These are phyloP conservation scores for Tricholauxania praeusta DNA, from an alignment of 2,888 invertebrate genomes.

Conservation along the genomic window DNA sequence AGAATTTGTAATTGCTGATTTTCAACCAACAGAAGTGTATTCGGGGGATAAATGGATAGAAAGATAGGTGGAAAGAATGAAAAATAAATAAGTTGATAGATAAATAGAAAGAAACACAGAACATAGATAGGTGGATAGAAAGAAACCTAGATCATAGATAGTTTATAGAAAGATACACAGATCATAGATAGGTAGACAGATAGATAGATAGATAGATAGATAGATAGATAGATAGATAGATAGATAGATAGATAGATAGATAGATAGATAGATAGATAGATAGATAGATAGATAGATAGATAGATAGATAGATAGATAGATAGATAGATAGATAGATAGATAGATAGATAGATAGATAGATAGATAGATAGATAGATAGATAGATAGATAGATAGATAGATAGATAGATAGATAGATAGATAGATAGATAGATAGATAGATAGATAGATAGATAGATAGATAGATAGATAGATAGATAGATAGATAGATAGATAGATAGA, in stretches of 20 bases:
- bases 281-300: conserved; percentile 23
- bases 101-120: no score
- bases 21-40: no score
- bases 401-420: conserved; percentile 4
- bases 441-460: conserved; percentile 14
- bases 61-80: no score
- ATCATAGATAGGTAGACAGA: conserved; percentile 1
- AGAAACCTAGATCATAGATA: no score
- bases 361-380: conserved; percentile 13
- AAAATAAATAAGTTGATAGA: no score
- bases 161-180: no score
- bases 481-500: conserved; percentile 15
- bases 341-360: background rate
- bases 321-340: conserved; percentile 11
- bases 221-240: conserved; percentile 23
- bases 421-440: conserved; percentile 9
- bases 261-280: conserved; percentile 21
- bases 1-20: no score
- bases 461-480: conserved; percentile 13
- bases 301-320: conserved; percentile 8
- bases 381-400: conserved; percentile 1
- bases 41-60: no score
- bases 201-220: conserved; percentile 16
- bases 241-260: conserved; percentile 23
- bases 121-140: no score